Conservation (phyloP, 2,888 invertebrate genomes). For the Apotomis turbidana region DNA sequence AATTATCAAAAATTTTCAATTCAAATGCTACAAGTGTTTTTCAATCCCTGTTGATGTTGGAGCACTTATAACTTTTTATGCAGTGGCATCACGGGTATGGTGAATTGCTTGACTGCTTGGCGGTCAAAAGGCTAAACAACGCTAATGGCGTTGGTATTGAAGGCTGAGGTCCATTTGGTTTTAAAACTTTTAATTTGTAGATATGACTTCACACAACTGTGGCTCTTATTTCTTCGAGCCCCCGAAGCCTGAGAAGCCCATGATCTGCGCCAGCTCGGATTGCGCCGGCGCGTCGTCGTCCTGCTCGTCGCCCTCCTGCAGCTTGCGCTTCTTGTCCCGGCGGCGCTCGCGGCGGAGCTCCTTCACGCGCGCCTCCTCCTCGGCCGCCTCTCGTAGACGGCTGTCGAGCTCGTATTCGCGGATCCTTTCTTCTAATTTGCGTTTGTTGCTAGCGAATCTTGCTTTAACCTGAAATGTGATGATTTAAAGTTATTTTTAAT, state of each 20-base stretch:
- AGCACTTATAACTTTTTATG: too few relatives aligned
- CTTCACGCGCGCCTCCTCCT: slow-evolving; percentile 97
- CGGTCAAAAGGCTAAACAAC: too few relatives aligned
- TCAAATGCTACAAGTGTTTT: too few relatives aligned
- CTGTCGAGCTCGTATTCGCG: slow-evolving; percentile 98
- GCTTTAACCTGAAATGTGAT: slow-evolving; percentile 86
- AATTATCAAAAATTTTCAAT: too few relatives aligned
- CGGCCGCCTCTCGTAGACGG: slow-evolving; percentile 95
- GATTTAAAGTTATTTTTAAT: background rate
- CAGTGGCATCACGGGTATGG: too few relatives aligned
- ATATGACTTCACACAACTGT: background rate
- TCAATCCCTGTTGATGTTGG: too few relatives aligned
- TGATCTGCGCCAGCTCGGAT: slow-evolving; percentile 92
- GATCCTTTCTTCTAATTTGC: slow-evolving; percentile 96
- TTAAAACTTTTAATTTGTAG: background rate
- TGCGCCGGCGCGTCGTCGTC: slow-evolving; percentile 81
- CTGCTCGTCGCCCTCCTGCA: slow-evolving; percentile 85
- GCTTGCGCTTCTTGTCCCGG: slow-evolving; percentile 94
- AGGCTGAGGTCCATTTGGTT: too few relatives aligned
- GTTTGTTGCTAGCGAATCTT: slow-evolving; percentile 96
- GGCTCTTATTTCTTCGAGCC: slow-evolving; percentile 89
- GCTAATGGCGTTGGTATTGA: too few relatives aligned
- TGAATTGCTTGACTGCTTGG: too few relatives aligned
- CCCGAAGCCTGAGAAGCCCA: slow-evolving; percentile 98
- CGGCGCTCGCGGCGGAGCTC: slow-evolving; percentile 94